Evolutionary conservation across 2,888 invertebrate genomes (phyloP).

Genomic region (Tolmerus cingulatus): DNA sequence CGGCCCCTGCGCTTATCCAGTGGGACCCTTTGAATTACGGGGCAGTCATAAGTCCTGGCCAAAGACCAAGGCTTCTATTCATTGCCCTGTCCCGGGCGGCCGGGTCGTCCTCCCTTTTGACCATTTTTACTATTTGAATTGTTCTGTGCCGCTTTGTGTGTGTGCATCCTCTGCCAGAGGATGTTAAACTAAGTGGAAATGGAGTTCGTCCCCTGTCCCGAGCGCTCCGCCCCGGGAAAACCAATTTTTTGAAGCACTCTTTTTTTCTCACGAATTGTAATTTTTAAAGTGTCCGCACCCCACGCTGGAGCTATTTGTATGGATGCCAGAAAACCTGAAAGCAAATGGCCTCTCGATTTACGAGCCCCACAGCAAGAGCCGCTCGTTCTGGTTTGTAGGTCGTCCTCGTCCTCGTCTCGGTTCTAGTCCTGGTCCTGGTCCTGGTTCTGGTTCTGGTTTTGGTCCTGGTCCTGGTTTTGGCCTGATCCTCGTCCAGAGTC

Average conservation of each 20-base stretch:
- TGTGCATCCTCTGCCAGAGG: background rate
- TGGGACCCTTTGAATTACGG: slow-evolving; percentile 14
- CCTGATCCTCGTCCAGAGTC: background rate
- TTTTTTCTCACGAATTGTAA: slow-evolving; percentile 21
- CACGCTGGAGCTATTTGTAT: slow-evolving; percentile 28
- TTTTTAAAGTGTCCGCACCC: slow-evolving; percentile 40
- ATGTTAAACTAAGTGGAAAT: slow-evolving; percentile 19
- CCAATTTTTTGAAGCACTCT: slow-evolving; percentile 30
- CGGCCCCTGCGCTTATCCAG: background rate
- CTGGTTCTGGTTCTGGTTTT: background rate
- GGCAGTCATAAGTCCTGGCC: slow-evolving; percentile 31
- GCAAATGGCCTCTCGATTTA: slow-evolving; percentile 40
- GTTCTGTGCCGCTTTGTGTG: background rate
- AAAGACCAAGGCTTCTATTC: slow-evolving; percentile 26
- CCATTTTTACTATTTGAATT: slow-evolving; percentile 36
- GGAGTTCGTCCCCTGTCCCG: background rate
- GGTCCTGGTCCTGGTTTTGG: background rate
- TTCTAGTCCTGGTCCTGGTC: too few species aligned
- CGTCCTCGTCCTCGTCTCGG: background rate
- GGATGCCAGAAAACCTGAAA: slow-evolving; percentile 36
- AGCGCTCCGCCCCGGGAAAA: background rate
- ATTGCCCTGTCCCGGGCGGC: background rate
- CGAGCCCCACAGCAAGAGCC: slow-evolving; percentile 1
- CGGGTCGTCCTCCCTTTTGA: slow-evolving; percentile 14
- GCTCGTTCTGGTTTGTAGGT: slow-evolving; percentile 9